phyloP scores from a whole-genome alignment of 2,888 invertebrate genomes.

The Agrotis exclamationis region DNA sequence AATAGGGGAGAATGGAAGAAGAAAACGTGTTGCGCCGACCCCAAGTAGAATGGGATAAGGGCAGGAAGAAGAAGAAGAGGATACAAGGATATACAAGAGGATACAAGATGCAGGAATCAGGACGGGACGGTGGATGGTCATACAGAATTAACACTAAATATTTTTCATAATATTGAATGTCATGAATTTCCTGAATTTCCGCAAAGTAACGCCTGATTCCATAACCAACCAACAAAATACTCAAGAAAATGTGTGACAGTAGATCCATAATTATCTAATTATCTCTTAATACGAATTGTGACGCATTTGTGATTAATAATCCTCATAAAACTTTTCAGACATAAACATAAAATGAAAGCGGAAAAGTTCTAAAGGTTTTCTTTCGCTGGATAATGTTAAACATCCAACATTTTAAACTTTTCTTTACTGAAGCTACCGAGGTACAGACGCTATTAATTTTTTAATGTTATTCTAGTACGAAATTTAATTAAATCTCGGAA shows the following conservation, averaged over 20 bases:
- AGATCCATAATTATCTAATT: neutral
- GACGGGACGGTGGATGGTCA: no score
- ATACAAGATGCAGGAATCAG: no score
- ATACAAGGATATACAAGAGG: no score
- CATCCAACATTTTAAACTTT: slow-evolving; percentile 58
- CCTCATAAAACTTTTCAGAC: slow-evolving; percentile 30
- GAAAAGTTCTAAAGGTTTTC: slow-evolving; percentile 38
- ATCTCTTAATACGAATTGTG: no score
- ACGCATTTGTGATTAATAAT: slow-evolving; percentile 13
- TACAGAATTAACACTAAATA: no score
- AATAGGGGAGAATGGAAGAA: no score
- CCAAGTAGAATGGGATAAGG: no score
- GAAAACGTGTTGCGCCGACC: no score
- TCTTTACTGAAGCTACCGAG: slow-evolving; percentile 60
- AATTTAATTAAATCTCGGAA: slow-evolving; percentile 83
- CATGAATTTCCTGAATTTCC: no score
- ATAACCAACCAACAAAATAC: neutral
- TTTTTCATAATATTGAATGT: no score
- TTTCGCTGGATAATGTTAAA: slow-evolving; percentile 37
- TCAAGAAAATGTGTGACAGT: neutral
- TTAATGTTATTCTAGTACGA: slow-evolving; percentile 72
- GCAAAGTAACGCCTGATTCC: no score
- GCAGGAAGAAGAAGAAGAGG: no score
- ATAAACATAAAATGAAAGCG: slow-evolving; percentile 46
- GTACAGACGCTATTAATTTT: slow-evolving; percentile 72